Percentiles rank a stretch among this genome's conserved stretches.
Conservation (phyloP, 2,797 vertebrate species). For the Valencia hispanica region DNA sequence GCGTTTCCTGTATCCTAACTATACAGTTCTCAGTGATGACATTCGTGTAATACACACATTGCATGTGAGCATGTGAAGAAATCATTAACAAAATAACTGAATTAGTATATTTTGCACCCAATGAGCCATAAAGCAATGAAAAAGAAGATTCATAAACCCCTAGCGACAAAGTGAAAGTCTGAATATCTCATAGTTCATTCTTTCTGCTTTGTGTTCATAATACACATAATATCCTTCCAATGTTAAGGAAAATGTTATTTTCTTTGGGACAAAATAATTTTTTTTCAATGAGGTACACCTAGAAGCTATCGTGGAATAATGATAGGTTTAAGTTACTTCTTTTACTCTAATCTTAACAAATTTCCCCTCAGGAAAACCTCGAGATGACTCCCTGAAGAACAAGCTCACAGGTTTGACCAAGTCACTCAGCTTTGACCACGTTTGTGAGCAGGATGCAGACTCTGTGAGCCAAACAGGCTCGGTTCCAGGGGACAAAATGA, state of each 20-base stretch:
- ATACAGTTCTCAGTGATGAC: not conserved
- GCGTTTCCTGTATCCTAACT: too few species aligned
- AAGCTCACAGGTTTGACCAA: constrained; percentile 91
- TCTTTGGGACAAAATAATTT: too few species aligned
- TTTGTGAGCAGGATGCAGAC: constrained; percentile 87
- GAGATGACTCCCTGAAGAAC: constrained; percentile 91
- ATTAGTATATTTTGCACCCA: not conserved
- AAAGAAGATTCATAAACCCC: not conserved
- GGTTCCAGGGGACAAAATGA: constrained; percentile 82
- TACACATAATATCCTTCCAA: not conserved
- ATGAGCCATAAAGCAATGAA: not conserved
- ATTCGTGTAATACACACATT: not conserved
- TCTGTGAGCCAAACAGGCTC: constrained; percentile 71
- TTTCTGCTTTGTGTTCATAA: not conserved
- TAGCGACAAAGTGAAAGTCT: not conserved
- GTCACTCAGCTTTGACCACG: constrained; percentile 95
- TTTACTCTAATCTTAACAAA: not conserved
- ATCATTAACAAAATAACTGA: not conserved
- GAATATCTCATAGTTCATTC: not conserved
- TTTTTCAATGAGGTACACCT: not conserved
- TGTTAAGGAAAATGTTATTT: not conserved
- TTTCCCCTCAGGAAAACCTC: constrained; percentile 73
- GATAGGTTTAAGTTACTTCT: not conserved
- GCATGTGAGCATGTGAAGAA: not conserved
- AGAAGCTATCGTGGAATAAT: not conserved